Evolutionary conservation across 2,113 vertebrate species (phyloP).

Genomic region (Triplophysa dalaica): DNA sequence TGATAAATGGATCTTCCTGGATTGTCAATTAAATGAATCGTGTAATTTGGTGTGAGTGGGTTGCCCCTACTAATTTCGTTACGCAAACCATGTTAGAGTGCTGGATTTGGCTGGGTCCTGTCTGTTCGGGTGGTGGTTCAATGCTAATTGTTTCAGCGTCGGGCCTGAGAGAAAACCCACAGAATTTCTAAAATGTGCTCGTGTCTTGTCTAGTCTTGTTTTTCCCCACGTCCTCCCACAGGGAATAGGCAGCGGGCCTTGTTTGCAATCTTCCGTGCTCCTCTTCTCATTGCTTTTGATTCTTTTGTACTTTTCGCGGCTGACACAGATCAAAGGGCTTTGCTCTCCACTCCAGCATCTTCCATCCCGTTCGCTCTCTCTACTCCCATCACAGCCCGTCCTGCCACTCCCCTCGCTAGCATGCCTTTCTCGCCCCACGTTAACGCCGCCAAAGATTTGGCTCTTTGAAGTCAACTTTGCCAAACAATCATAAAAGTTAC

Average conservation of each 20-base stretch:
- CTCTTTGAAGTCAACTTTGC: conserved; percentile 72
- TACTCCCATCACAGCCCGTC: conserved; percentile 37
- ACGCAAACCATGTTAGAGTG: conserved; percentile 66
- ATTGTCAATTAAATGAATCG: conserved; percentile 68
- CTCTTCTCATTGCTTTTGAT: conserved; percentile 59
- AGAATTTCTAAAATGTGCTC: conserved; percentile 68
- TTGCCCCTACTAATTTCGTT: conserved; percentile 64
- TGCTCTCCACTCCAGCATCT: conserved; percentile 63
- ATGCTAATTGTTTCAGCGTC: conserved; percentile 77
- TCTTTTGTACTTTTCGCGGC: conserved; percentile 61
- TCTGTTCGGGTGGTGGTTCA: conserved; percentile 70
- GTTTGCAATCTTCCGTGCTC: conserved; percentile 69
- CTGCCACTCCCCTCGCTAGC: conserved; percentile 39
- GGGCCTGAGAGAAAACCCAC: conserved; percentile 64
- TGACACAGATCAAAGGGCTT: conserved; percentile 77
- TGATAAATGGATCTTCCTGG: conserved; percentile 59
- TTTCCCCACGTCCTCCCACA: conserved; percentile 43
- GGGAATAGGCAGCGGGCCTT: conserved; percentile 69
- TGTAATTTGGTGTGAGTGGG: conserved; percentile 64
- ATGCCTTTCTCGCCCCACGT: conserved; percentile 60
- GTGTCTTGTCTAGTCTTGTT: conserved; percentile 66
- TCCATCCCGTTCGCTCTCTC: conserved; percentile 57
- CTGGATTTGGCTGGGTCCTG: conserved; percentile 62
- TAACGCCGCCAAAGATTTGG: conserved; percentile 60
- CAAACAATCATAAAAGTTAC: conserved; percentile 66